Evolutionary conservation across 2,113 vertebrate species (phyloP).

Genomic region (Larimichthys polyactis): DNA sequence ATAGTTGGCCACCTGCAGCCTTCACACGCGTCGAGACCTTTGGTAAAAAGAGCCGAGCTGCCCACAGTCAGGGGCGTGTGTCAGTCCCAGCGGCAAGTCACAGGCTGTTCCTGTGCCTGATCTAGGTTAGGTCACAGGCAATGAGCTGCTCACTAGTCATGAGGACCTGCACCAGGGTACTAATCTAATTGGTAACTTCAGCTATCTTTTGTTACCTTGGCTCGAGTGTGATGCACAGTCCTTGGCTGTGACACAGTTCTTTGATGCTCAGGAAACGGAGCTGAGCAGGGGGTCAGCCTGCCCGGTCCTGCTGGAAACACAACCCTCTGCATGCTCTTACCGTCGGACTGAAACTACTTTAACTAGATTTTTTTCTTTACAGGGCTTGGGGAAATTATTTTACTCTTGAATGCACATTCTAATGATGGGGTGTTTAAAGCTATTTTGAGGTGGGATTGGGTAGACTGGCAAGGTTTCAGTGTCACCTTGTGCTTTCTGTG

Average conservation of each 20-base stretch:
- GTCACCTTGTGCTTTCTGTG: neutral
- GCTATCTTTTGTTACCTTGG: conserved; percentile 9
- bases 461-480: neutral
- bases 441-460: neutral
- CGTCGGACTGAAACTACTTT: neutral
- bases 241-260: conserved; percentile 19
- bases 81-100: conserved; percentile 45
- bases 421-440: neutral
- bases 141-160: conserved; percentile 24
- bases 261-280: neutral
- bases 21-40: conserved; percentile 65
- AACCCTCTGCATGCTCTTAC: neutral
- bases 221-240: conserved; percentile 10
- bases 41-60: conserved; percentile 63
- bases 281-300: conserved; percentile 1
- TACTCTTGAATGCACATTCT: neutral
- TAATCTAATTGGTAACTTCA: conserved; percentile 20
- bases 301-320: conserved; percentile 7
- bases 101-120: conserved; percentile 19
- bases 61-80: conserved; percentile 7
- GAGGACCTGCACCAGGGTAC: conserved; percentile 9
- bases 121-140: conserved; percentile 29
- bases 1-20: conserved; percentile 70
- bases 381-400: neutral
- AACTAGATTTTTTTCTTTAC: conserved; percentile 8